These are phyloP conservation scores for Drosophila carrolli DNA, from an alignment of 1,140 invertebrate genomes.

Conservation along the genomic window DNA sequence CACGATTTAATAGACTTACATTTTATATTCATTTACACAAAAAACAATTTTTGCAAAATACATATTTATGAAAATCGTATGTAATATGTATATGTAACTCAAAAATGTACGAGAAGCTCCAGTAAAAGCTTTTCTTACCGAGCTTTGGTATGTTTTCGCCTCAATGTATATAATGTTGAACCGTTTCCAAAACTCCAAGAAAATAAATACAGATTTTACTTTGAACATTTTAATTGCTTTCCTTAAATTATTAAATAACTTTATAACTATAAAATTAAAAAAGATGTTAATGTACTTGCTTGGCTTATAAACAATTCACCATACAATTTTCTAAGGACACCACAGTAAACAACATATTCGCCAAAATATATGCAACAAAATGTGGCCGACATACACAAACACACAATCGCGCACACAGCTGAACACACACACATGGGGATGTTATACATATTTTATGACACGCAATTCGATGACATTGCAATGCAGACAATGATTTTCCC, in stretches of 20 bases:
- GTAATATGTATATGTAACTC: too few species aligned
- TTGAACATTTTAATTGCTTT: too few species aligned
- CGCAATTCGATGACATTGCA: constrained; percentile 52
- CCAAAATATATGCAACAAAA: constrained; percentile 47
- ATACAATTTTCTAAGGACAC: too few species aligned
- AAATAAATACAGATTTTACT: neutral
- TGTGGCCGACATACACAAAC: constrained; percentile 13
- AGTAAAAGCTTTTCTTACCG: neutral
- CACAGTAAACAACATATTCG: constrained; percentile 10
- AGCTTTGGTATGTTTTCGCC: constrained; percentile 19
- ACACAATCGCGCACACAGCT: neutral
- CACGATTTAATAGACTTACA: too few species aligned
- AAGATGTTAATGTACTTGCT: too few species aligned
- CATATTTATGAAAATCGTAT: too few species aligned
- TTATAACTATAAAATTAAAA: too few species aligned
- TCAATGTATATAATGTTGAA: constrained; percentile 15
- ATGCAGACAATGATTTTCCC: constrained; percentile 7
- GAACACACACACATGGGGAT: constrained; percentile 27
- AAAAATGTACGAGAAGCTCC: neutral
- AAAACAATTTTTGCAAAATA: too few species aligned
- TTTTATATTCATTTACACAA: too few species aligned
- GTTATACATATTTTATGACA: constrained; percentile 71
- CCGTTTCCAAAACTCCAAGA: neutral
- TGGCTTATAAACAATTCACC: too few species aligned
- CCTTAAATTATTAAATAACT: too few species aligned